Percentiles rank a stretch among this genome's conserved stretches.
Conservation (phyloP, 2,888 invertebrate genomes). For the Lasioglossum morio region DNA sequence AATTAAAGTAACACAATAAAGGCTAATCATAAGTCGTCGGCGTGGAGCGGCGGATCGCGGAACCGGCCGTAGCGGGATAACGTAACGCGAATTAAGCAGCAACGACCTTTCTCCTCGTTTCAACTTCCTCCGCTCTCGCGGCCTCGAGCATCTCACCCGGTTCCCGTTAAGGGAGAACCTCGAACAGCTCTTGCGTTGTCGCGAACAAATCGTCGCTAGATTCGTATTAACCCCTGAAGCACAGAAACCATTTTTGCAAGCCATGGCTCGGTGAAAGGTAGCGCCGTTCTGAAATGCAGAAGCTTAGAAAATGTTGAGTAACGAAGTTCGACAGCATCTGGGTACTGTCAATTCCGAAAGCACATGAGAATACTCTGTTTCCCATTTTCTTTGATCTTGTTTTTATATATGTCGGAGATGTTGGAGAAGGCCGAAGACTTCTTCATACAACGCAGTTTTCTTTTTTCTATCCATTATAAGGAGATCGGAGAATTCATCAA, state of each 20-base stretch:
- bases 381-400: too few species aligned
- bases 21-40: constrained; percentile 31
- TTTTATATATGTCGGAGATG: too few species aligned
- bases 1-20: constrained; percentile 39
- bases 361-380: too few species aligned
- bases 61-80: constrained; percentile 49
- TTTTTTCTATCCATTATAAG: too few species aligned
- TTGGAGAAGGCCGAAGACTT: too few species aligned
- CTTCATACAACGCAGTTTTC: too few species aligned
- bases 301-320: too few species aligned
- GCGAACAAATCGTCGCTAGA: constrained; percentile 15
- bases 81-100: constrained; percentile 59
- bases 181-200: constrained; percentile 25
- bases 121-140: constrained; percentile 44
- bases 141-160: constrained; percentile 46
- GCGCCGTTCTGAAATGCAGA: too few species aligned
- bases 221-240: constrained; percentile 16
- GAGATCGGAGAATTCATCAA: too few species aligned
- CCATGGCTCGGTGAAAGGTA: too few species aligned
- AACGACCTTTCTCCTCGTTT: constrained; percentile 60
- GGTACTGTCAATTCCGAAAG: background rate
- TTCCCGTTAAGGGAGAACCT: constrained; percentile 60
- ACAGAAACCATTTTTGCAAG: too few species aligned
- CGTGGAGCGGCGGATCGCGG: constrained; percentile 32
- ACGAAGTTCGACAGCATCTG: too few species aligned